phyloP scores from a whole-genome alignment of 2,797 vertebrate species.

The Euphonia xanthogaster region DNA sequence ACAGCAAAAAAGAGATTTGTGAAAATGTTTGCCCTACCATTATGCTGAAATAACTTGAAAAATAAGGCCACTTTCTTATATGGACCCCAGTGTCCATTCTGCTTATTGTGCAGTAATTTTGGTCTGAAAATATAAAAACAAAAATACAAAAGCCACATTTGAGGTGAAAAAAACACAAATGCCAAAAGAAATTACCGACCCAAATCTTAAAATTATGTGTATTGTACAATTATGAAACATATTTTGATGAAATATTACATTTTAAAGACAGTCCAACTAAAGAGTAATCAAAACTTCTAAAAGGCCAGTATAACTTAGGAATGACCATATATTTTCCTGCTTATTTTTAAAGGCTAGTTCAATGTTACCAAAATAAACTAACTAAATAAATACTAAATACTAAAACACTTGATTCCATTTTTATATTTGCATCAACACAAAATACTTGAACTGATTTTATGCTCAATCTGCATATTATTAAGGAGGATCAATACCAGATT shows the following conservation, averaged over 20 bases:
- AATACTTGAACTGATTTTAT: background rate
- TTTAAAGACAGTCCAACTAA: background rate
- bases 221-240: background rate
- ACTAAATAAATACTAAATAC: background rate
- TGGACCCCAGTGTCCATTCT: background rate
- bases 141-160: background rate
- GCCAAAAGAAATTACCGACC: background rate
- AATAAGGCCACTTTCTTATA: background rate
- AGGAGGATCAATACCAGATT: background rate
- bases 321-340: background rate
- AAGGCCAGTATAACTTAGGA: background rate
- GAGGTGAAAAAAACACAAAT: background rate
- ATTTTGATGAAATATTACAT: background rate
- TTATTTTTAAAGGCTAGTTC: background rate
- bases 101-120: background rate
- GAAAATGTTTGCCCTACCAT: background rate
- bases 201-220: background rate
- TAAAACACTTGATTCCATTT: background rate
- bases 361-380: background rate
- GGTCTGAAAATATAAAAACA: background rate
- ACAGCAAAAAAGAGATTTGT: background rate
- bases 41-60: background rate
- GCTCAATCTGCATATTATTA: background rate
- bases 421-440: background rate
- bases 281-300: background rate